A percentile compares a stretch with the other conserved stretches of the same genome.
Evolutionary conservation across 1,140 invertebrate species (phyloP).

Genomic region (Pteromalus puparum): DNA sequence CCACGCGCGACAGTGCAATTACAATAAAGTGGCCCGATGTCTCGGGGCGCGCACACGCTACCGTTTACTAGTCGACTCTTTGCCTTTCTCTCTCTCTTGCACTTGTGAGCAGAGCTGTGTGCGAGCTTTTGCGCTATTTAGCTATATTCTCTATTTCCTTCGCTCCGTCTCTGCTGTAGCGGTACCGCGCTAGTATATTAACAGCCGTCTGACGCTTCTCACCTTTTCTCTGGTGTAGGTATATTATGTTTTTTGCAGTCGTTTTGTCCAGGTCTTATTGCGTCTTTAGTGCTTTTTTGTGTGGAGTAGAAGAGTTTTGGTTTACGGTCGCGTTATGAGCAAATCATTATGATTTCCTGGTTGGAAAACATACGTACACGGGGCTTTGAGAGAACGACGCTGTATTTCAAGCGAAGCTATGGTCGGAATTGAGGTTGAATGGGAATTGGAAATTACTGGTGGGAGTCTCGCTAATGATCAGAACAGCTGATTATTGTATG

Average conservation of each 20-base stretch:
- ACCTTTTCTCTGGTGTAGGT: neutral
- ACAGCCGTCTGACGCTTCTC: neutral
- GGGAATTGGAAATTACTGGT: no score
- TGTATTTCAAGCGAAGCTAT: no score
- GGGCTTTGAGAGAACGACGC: no score
- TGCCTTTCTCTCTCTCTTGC: neutral
- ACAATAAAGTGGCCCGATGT: constrained; percentile 64
- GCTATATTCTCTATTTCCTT: neutral
- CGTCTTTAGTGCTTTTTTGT: neutral
- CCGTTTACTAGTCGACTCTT: constrained; percentile 4
- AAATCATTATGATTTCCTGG: constrained; percentile 13
- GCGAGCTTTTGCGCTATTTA: neutral
- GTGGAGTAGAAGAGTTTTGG: neutral
- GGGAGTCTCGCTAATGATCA: no score
- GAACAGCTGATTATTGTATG: no score
- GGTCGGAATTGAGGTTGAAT: no score
- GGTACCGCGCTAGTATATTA: neutral
- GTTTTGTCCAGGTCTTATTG: constrained; percentile 1
- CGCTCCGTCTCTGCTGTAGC: neutral
- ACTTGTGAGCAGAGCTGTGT: neutral
- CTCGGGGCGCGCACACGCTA: constrained; percentile 41
- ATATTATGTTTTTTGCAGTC: neutral
- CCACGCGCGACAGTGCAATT: constrained; percentile 65
- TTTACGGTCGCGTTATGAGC: no score
- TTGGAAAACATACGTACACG: neutral